These are phyloP conservation scores for Muscicapa comitata DNA, from an alignment of 2,797 vertebrate species.

Conservation along the genomic window DNA sequence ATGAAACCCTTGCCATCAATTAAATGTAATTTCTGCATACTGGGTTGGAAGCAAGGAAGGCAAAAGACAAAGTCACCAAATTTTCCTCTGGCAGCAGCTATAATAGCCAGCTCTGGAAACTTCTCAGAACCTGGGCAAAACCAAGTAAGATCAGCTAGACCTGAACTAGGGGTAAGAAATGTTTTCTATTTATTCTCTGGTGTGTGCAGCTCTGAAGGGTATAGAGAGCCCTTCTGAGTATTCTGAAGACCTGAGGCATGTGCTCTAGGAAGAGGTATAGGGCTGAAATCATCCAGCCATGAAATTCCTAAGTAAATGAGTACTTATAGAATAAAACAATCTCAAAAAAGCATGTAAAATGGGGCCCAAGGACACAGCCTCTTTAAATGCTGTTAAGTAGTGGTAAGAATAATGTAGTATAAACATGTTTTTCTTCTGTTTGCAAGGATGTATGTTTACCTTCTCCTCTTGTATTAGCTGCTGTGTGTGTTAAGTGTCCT, in stretches of 20 bases:
- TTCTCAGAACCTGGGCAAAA: fast-evolving
- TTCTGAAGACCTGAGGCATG: background rate
- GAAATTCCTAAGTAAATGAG: background rate
- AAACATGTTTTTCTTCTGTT: background rate
- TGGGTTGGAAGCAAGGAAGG: background rate
- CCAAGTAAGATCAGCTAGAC: background rate
- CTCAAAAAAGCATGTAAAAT: background rate
- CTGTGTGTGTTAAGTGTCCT: background rate
- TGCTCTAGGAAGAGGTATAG: background rate
- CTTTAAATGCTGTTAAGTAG: background rate
- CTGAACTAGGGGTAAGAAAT: background rate
- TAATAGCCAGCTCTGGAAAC: background rate
- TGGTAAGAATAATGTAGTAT: background rate
- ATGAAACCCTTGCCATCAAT: constrained; percentile 19
- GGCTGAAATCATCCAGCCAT: background rate
- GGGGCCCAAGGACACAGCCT: background rate
- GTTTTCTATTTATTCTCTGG: background rate
- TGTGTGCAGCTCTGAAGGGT: background rate
- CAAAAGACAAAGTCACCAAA: background rate
- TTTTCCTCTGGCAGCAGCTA: background rate
- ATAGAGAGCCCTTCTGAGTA: background rate
- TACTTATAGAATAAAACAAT: background rate
- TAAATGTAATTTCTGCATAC: background rate
- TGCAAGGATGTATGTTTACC: background rate
- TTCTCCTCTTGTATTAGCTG: background rate